Base-by-base conservation (phyloP, 2,888 invertebrate species). In the Coremacera marginata region DNA sequence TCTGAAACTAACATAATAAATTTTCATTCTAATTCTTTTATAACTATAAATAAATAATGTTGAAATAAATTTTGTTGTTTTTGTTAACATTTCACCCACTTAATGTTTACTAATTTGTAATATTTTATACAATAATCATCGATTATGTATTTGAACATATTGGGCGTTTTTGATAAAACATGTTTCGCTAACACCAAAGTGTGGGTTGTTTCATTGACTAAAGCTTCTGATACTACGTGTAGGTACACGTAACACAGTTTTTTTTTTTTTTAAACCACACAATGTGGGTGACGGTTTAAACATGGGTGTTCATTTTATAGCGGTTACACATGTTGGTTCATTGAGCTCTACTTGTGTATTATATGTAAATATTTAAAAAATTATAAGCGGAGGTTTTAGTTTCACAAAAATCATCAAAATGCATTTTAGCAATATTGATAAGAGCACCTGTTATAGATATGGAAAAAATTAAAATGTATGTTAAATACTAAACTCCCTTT, bases 181-280 rank as follows among this genome's bases (percentile, higher is more conserved):
- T 27, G 44, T 67, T 34, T 19, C 25, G 8, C 25, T 67, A 34
- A 19, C 49, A 19, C 27, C 16, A 25, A 49, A 8, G 27, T 68
- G 68, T 68, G 51, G 68, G 68, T 27, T 68, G 68, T 27, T 52
- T 68, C 51, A 51, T 68, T 68, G 49, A 68, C 14, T 27, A 62
- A 27, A 25, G 22, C 22, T 31, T 34, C 34, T 63, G 27, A 63
- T 34, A 63, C 31, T 34, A 63, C n/a, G n/a, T n/a, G n/a, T n/a
- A n/a, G n/a, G n/a, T n/a, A n/a, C 63, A 63, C n/a, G 63, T 63
- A n/a, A n/a, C 16, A 5, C 31, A 63, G 34, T 2, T 60, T 27
- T 27, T 11, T 25, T 22, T 2, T 22, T 57, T 57, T 63, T 62
- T 34, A 63, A 62, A 27, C 34, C 16, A 19, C n/a, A 63, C 8